Evolutionary conservation across 1,140 invertebrate species (phyloP).

Genomic region (Brachionus angularis): DNA sequence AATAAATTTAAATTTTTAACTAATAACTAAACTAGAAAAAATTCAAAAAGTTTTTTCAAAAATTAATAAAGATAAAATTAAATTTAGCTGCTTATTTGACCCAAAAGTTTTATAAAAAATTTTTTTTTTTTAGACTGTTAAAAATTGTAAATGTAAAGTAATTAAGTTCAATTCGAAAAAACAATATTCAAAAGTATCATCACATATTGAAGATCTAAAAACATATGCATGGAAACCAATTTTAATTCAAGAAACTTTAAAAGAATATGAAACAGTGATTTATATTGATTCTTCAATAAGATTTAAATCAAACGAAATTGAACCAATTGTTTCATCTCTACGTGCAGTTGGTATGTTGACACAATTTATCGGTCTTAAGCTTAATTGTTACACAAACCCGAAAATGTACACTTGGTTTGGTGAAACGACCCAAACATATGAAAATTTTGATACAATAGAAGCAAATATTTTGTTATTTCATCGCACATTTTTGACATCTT

Average conservation of each 20-base stretch:
- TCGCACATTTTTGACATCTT: constrained; percentile 1
- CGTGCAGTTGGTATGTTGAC: constrained; percentile 18
- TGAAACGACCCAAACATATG: not conserved
- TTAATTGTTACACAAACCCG: constrained; percentile 21
- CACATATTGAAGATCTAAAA: constrained; percentile 18
- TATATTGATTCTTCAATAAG: constrained; percentile 38
- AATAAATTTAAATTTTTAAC: no score
- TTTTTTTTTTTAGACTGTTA: constrained; percentile 7
- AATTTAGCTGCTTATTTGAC: no score
- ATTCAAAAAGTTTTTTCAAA: no score
- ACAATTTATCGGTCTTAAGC: constrained; percentile 21
- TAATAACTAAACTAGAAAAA: no score
- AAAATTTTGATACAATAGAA: constrained; percentile 33
- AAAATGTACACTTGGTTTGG: constrained; percentile 27
- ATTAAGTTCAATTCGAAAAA: constrained; percentile 8
- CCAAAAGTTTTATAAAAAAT: not conserved
- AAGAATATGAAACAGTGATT: constrained; percentile 20
- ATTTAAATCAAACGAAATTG: constrained; percentile 23
- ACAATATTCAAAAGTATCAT: not conserved
- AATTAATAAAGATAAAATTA: not conserved
- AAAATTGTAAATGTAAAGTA: constrained; percentile 21
- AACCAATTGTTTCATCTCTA: not conserved
- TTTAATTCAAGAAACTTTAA: constrained; percentile 33
- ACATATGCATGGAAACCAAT: constrained; percentile 43
- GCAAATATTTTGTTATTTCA: constrained; percentile 23